phyloP scores from a whole-genome alignment of 37 sponge, comb jelly and placozoan species.

The Geodia barretti region DNA sequence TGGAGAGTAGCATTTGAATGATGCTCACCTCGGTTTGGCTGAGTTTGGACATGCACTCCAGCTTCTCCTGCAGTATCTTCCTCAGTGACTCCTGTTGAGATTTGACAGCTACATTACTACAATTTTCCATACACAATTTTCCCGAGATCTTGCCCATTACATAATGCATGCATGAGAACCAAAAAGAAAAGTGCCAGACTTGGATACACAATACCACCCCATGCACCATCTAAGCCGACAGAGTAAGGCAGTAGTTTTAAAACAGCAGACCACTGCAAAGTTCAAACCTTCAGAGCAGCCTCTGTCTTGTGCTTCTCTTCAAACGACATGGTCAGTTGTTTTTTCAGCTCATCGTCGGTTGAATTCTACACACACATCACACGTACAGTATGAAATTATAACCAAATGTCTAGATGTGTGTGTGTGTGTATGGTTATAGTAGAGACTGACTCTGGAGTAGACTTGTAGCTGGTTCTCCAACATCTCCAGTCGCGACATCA shows the following conservation, averaged over 20 bases:
- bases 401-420: neutral
- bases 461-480: constrained; percentile 93
- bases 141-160: no score
- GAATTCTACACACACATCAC: constrained; percentile 21
- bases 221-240: no score
- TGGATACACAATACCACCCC: no score
- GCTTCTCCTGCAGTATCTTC: constrained; percentile 66
- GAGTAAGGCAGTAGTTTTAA: no score
- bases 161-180: no score
- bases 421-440: neutral
- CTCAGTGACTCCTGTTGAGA: constrained; percentile 34
- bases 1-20: no score
- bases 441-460: constrained; percentile 65
- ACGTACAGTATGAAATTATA: neutral
- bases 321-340: constrained; percentile 28
- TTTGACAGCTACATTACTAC: neutral
- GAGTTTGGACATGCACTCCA: constrained; percentile 48
- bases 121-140: neutral
- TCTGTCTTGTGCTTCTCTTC: constrained; percentile 75
- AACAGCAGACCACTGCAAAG: no score
- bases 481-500: constrained; percentile 92
- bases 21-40: constrained; percentile 53
- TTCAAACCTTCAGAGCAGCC: constrained; percentile 51
- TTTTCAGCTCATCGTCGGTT: constrained; percentile 65
- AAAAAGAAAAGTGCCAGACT: no score